Evolutionary conservation across 2,113 vertebrate genomes (phyloP).

Genomic region (Hippopotamus amphibius): DNA sequence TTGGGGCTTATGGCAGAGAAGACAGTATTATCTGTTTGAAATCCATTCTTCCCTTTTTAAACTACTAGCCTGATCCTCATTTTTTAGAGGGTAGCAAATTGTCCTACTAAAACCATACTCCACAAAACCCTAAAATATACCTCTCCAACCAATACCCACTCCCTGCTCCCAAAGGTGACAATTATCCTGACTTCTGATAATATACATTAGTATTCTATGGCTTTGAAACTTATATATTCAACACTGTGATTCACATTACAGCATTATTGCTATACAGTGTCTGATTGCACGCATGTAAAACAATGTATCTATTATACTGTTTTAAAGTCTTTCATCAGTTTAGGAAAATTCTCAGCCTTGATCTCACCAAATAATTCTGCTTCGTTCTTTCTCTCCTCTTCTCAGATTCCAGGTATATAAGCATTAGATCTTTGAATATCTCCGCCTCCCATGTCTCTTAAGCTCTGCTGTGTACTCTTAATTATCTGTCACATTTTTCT

Average conservation of each 20-base stretch:
- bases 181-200: neutral
- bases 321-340: neutral
- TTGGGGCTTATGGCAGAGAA: neutral
- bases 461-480: neutral
- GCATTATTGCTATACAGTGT: neutral
- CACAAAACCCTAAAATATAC: neutral
- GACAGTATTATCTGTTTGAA: neutral
- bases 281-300: neutral
- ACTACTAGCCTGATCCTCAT: neutral
- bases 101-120: neutral
- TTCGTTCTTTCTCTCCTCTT: neutral
- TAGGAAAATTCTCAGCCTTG: neutral
- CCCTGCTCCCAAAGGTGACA: neutral
- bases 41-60: neutral
- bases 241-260: neutral
- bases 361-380: neutral
- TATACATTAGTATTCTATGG: neutral
- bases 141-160: neutral
- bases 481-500: neutral
- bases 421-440: neutral
- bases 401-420: neutral
- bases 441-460: neutral
- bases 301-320: neutral
- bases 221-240: neutral
- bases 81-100: neutral